Evolutionary conservation across 2,888 invertebrate species (phyloP).

Genomic region (Hypselothyrea guttata): DNA sequence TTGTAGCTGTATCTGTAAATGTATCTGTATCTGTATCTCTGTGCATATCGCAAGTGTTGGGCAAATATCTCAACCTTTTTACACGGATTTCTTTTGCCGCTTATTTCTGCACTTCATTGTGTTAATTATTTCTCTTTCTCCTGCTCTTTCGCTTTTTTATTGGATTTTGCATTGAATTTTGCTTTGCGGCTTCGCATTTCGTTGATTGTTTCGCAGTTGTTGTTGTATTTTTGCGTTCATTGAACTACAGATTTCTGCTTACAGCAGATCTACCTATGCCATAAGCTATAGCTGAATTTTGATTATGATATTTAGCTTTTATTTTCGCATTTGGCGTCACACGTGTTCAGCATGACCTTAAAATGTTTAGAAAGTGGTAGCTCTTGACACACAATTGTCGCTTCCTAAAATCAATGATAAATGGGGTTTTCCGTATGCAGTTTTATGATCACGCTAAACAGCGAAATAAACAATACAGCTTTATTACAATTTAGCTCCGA

Average conservation of each 20-base stretch:
- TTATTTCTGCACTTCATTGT: constrained; percentile 49
- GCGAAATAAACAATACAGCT: too few species aligned
- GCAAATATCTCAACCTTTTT: constrained; percentile 39
- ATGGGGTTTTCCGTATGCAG: too few species aligned
- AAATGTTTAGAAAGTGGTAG: constrained; percentile 1
- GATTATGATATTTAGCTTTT: constrained; percentile 5
- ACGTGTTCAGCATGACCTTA: not conserved
- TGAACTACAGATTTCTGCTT: constrained; percentile 26
- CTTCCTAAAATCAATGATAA: not conserved
- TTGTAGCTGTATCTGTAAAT: too few species aligned
- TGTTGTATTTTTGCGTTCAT: constrained; percentile 16
- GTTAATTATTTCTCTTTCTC: constrained; percentile 51
- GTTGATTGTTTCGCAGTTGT: constrained; percentile 2
- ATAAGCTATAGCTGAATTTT: not conserved
- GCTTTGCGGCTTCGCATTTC: constrained; percentile 1
- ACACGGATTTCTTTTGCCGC: constrained; percentile 30
- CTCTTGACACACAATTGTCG: constrained; percentile 31
- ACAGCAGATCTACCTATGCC: not conserved
- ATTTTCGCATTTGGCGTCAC: too few species aligned
- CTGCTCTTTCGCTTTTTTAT: constrained; percentile 9
- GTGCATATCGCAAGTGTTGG: constrained; percentile 25
- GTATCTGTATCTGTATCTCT: constrained; percentile 6
- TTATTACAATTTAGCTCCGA: too few species aligned
- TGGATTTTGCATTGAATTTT: constrained; percentile 19
- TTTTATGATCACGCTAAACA: too few species aligned